Conservation (phyloP, 2,797 vertebrate species). For the Sebastes hopkinsi region DNA sequence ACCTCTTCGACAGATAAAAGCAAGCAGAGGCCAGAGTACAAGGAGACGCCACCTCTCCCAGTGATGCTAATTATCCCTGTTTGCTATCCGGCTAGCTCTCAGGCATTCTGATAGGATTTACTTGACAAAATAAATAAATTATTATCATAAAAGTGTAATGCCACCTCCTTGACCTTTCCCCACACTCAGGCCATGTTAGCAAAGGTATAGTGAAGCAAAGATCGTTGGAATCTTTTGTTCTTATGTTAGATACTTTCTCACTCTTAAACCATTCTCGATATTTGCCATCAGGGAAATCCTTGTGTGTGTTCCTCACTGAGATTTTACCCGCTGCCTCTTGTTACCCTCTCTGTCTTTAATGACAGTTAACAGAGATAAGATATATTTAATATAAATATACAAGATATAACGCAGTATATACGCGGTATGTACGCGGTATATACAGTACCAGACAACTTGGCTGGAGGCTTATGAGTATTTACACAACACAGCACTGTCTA, state of each 20-base stretch:
- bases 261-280: conserved; percentile 63
- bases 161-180: conserved; percentile 75
- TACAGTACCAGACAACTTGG: background rate
- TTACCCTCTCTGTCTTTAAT: conserved; percentile 34
- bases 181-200: conserved; percentile 66
- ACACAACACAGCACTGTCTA: background rate
- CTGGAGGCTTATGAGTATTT: background rate
- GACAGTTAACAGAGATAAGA: conserved; percentile 5
- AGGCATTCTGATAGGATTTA: conserved; percentile 84
- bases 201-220: conserved; percentile 68
- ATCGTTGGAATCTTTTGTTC: conserved; percentile 70
- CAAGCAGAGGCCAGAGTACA: conserved; percentile 66
- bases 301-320: conserved; percentile 53
- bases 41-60: conserved; percentile 83
- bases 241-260: conserved; percentile 57
- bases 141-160: conserved; percentile 85
- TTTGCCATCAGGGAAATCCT: conserved; percentile 43
- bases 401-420: background rate
- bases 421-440: background rate
- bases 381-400: background rate
- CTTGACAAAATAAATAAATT: conserved; percentile 87
- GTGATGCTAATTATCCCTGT: conserved; percentile 85
- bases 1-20: conserved; percentile 76
- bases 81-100: conserved; percentile 74
- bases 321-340: conserved; percentile 15